Percentiles rank a stretch among this genome's conserved stretches.
Evolutionary conservation across 2,797 vertebrate genomes (phyloP).

Genomic region (Mormyrus proboscirostris): DNA sequence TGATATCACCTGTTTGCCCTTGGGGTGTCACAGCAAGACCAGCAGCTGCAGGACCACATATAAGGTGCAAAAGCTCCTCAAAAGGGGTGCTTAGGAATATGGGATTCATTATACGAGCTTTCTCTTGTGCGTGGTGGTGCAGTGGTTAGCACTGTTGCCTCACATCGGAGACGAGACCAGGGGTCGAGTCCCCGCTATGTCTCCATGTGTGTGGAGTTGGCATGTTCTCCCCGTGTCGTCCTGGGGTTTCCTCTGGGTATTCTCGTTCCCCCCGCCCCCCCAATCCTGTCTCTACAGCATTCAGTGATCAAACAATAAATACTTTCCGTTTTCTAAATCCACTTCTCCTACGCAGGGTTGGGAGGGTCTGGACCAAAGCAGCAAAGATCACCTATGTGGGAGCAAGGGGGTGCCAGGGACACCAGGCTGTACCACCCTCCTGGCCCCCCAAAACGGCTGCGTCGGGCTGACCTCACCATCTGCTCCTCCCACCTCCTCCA

Average conservation of each 20-base stretch:
- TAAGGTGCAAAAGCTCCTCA: background rate
- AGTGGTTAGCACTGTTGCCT: background rate
- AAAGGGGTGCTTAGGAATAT: background rate
- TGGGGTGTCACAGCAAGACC: background rate
- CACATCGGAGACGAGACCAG: background rate
- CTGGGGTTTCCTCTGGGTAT: background rate
- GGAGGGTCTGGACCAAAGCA: background rate
- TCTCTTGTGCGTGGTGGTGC: background rate
- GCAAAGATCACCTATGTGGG: background rate
- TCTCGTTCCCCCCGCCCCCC: background rate
- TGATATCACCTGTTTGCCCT: background rate
- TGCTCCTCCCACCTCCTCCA: constrained; percentile 9
- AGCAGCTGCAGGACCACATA: background rate
- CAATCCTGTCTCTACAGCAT: background rate
- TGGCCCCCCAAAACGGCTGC: background rate
- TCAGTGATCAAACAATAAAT: background rate
- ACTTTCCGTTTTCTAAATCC: background rate
- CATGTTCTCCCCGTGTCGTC: background rate
- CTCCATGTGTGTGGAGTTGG: background rate
- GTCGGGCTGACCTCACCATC: constrained; percentile 8
- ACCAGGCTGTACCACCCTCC: background rate
- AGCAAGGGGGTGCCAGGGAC: background rate
- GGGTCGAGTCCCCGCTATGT: rapidly evolving
- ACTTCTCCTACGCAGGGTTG: background rate
- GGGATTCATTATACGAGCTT: background rate